A percentile compares a stretch with the other conserved stretches of the same genome.
Conservation (phyloP, 2,888 invertebrate genomes). For the Copidosoma aretas region DNA sequence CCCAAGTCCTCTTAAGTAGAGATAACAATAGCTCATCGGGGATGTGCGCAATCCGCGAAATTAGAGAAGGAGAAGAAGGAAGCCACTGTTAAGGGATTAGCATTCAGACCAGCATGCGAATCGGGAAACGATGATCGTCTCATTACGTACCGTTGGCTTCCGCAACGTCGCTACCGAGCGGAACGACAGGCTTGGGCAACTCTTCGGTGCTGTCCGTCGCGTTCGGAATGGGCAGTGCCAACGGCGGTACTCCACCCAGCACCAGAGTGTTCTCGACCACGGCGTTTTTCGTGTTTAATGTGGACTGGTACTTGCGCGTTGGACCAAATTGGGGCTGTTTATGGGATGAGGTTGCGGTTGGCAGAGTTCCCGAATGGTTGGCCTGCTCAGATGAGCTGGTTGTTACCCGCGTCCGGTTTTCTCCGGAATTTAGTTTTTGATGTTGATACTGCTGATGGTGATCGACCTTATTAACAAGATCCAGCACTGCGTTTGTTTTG, state of each 20-base stretch:
- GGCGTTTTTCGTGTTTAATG: constrained; percentile 50
- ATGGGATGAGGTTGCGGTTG: constrained; percentile 24
- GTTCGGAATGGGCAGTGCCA: constrained; percentile 48
- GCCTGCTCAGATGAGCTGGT: constrained; percentile 14
- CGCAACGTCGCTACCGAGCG: constrained; percentile 29
- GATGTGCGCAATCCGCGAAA: too few relatives aligned
- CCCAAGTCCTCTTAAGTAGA: too few relatives aligned
- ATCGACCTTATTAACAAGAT: constrained; percentile 35
- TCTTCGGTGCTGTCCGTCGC: constrained; percentile 38
- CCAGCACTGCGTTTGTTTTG: constrained; percentile 32
- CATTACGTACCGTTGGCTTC: constrained; percentile 14
- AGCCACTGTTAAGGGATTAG: neutral
- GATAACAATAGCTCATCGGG: too few relatives aligned
- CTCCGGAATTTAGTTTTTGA: constrained; percentile 2
- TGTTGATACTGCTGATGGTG: constrained; percentile 9
- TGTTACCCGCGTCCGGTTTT: constrained; percentile 35
- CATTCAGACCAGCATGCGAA: neutral
- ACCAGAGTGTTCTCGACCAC: constrained; percentile 52
- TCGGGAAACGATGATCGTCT: neutral
- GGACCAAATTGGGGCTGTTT: constrained; percentile 33
- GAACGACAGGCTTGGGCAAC: constrained; percentile 29
- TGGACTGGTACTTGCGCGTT: constrained; percentile 53
- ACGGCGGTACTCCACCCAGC: constrained; percentile 49
- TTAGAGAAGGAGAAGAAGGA: too few relatives aligned
- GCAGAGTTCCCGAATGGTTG: constrained; percentile 24